These are phyloP conservation scores for Nothoprocta perdicaria DNA, from an alignment of 2,113 vertebrate species.

Conservation along the genomic window DNA sequence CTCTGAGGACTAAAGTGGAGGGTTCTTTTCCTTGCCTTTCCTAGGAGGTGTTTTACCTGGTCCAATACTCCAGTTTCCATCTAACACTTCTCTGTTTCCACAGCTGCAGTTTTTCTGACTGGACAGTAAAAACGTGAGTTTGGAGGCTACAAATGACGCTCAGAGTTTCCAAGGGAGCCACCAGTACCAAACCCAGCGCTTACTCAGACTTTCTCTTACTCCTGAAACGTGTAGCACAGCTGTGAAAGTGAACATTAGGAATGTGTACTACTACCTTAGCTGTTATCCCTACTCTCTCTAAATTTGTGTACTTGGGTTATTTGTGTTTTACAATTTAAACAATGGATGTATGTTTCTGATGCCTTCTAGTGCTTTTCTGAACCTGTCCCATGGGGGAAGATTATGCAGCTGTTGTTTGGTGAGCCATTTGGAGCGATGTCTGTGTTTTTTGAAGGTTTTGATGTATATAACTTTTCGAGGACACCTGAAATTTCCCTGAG, in stretches of 20 bases:
- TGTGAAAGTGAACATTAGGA: slow-evolving; percentile 95
- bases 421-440: slow-evolving; percentile 84
- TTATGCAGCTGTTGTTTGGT: slow-evolving; percentile 81
- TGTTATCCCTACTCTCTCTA: slow-evolving; percentile 87
- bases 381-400: slow-evolving; percentile 74
- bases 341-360: slow-evolving; percentile 88
- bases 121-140: slow-evolving; percentile 76
- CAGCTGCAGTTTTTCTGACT: slow-evolving; percentile 84
- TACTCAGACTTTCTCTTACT: slow-evolving; percentile 83
- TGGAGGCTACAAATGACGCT: slow-evolving; percentile 84
- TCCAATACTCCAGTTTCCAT: neutral
- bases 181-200: slow-evolving; percentile 82
- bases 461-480: slow-evolving; percentile 89
- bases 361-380: slow-evolving; percentile 85
- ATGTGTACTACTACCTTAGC: slow-evolving; percentile 90
- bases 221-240: slow-evolving; percentile 95
- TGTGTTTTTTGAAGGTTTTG: slow-evolving; percentile 88
- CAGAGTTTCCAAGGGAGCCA: slow-evolving; percentile 81
- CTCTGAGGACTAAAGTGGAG: neutral
- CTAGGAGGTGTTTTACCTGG: neutral
- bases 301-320: slow-evolving; percentile 86
- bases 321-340: slow-evolving; percentile 87
- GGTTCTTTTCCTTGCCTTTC: neutral
- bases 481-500: slow-evolving; percentile 77
- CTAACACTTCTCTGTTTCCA: slow-evolving; percentile 62